Conservation (phyloP, 2,113 vertebrate species). For the Eulacestoma nigropectus region DNA sequence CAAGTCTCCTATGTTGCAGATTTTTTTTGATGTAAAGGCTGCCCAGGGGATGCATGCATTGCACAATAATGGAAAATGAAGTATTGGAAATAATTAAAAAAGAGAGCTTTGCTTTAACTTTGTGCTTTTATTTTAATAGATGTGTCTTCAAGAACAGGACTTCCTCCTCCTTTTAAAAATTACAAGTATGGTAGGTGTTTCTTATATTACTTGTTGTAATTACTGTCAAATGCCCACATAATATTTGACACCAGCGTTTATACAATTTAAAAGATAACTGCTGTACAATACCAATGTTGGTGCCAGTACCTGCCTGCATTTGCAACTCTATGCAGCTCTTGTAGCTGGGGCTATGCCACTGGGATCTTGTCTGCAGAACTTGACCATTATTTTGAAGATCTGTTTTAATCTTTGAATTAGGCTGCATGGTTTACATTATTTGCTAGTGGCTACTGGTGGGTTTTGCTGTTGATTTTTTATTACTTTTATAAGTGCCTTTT, state of each 20-base stretch:
- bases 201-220: neutral
- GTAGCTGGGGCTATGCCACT: neutral
- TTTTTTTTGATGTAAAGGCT: neutral
- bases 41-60: neutral
- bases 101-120: neutral
- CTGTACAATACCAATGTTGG: neutral
- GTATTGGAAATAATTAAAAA: neutral
- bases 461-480: slow-evolving; percentile 64
- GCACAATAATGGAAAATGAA: neutral
- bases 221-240: neutral
- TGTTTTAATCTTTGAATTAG: slow-evolving; percentile 5
- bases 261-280: neutral
- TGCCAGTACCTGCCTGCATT: neutral
- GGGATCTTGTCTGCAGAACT: neutral
- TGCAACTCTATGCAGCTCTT: neutral
- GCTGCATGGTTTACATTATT: slow-evolving; percentile 8
- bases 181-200: slow-evolving; percentile 84
- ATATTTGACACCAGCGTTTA: neutral
- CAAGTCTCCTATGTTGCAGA: neutral
- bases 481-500: slow-evolving; percentile 50
- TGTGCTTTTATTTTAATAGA: slow-evolving; percentile 70
- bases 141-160: slow-evolving; percentile 72
- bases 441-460: slow-evolving; percentile 4
- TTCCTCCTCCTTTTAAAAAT: slow-evolving; percentile 87
- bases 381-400: neutral